Evolutionary conservation across 30 jellyfish, hydroid and myxozoan species (phyloP).

Genomic region (Pelagia noctiluca): DNA sequence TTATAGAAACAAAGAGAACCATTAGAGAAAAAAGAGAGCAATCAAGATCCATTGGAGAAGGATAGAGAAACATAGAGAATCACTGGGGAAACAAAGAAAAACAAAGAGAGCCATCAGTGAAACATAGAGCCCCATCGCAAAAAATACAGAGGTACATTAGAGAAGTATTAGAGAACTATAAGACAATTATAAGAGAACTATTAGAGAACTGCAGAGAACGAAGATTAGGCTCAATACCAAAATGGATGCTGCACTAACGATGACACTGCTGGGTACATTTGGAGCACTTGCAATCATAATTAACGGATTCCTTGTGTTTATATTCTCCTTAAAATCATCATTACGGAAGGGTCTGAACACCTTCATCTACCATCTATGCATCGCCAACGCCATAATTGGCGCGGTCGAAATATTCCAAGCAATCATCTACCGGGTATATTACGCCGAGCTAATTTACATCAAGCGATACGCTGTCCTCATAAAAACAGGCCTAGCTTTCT

Average conservation of each 20-base stretch:
- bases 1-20: no score
- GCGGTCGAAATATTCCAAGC: conserved; percentile 43
- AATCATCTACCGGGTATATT: conserved; percentile 10
- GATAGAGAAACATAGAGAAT: no score
- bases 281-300: conserved; percentile 2
- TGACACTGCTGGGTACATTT: conserved; percentile 2
- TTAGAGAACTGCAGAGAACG: no score
- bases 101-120: no score
- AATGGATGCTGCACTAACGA: conserved; percentile 24
- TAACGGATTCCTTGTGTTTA: neutral
- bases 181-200: no score
- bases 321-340: neutral
- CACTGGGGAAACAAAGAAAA: no score
- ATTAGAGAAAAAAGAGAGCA: no score
- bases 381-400: conserved; percentile 42
- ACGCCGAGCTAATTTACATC: neutral
- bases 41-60: no score
- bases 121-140: no score
- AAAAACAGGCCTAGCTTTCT: conserved; percentile 32
- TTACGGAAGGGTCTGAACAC: conserved; percentile 24
- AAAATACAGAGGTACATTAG: no score
- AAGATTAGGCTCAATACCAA: no score
- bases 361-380: conserved; percentile 20
- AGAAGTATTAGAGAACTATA: no score
- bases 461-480: neutral